Base-by-base conservation (phyloP, 2,797 vertebrate genomes). In the Scleropages formosus region DNA sequence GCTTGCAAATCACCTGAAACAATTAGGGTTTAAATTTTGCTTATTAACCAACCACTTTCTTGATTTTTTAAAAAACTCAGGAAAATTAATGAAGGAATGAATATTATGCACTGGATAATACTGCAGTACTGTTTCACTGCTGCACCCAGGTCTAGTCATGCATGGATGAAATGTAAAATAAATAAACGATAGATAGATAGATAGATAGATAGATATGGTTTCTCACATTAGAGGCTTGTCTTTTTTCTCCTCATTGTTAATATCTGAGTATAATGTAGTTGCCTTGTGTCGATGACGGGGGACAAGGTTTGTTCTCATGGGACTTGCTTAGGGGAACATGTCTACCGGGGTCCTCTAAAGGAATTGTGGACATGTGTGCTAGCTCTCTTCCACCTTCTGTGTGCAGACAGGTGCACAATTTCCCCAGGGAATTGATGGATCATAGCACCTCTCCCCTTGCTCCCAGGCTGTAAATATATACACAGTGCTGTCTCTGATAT, bases 381-480 rank as follows among this genome's bases (percentile, higher is more conserved):
- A 62, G 13, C 27, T 27, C 24, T 51, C 60, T 26, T 60, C 18
- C 46, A 56, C 61, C 58, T 61, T 64, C 22, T 10, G 18, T 10
- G 24, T 15, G 26, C 63, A 67, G 27, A 60, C 51, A 67, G 49
- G 26, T 58, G 16, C 8, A 16, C 13, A 58, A 53, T 67, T 26
- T 13, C 64, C 51, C 13, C 20, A 22, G 64, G 18, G 18, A 8
- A 63, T 49, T 75, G 63, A 67, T 67, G 73, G 67, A 67, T 75
- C 74, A 75, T 4, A 20, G 61, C 3, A 16, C 61, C 46, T 16
- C 49, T 56, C 13, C 39, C 8, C 47, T 56, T 12, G 20, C 49
- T 20, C 20, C 24, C 27, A 66, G 24, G 27, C 27, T 39, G 16
- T 31, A 44, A 58, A 24, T 3, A 24, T 24, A 49, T 18, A 66